phyloP scores from a whole-genome alignment of 1,140 invertebrate genomes.

The Colletes gigas region DNA sequence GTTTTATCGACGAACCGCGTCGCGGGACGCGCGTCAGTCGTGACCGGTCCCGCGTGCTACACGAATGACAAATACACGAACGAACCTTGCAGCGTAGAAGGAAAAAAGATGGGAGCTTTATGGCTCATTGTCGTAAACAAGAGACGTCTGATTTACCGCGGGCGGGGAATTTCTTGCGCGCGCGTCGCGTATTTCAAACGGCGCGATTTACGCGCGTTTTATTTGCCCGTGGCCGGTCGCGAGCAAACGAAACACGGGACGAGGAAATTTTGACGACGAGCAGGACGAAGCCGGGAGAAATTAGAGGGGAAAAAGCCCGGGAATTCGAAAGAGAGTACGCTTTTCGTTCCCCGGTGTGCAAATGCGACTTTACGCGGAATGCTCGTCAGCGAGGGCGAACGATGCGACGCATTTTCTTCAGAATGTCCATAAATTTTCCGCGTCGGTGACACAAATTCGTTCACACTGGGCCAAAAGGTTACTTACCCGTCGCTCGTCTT shows the following conservation, averaged over 20 bases:
- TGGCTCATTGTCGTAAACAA: slow-evolving; percentile 56
- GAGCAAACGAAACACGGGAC: not conserved
- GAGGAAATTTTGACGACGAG: not conserved
- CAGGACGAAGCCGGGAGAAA: too few relatives aligned
- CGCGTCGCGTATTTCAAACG: slow-evolving; percentile 20
- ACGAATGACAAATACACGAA: slow-evolving; percentile 43
- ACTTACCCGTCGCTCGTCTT: too few relatives aligned
- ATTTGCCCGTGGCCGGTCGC: not conserved
- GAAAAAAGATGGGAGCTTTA: slow-evolving; percentile 38
- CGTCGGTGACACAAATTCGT: too few relatives aligned
- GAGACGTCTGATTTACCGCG: slow-evolving; percentile 52
- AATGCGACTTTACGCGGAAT: too few relatives aligned
- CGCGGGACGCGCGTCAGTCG: not conserved
- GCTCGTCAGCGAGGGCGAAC: too few relatives aligned
- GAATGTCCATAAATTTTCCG: too few relatives aligned
- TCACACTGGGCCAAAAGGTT: too few relatives aligned
- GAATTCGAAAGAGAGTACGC: not conserved
- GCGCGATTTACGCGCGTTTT: slow-evolving; percentile 32
- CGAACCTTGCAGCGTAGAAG: slow-evolving; percentile 13
- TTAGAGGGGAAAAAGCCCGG: not conserved
- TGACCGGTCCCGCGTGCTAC: not conserved
- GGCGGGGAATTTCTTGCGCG: slow-evolving; percentile 9
- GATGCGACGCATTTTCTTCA: not conserved
- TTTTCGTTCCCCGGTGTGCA: not conserved
- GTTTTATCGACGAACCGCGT: slow-evolving; percentile 48